Percentiles rank a stretch among this genome's conserved stretches.
Evolutionary conservation across 2,888 invertebrate species (phyloP).

Genomic region (Diarsia brunnea): DNA sequence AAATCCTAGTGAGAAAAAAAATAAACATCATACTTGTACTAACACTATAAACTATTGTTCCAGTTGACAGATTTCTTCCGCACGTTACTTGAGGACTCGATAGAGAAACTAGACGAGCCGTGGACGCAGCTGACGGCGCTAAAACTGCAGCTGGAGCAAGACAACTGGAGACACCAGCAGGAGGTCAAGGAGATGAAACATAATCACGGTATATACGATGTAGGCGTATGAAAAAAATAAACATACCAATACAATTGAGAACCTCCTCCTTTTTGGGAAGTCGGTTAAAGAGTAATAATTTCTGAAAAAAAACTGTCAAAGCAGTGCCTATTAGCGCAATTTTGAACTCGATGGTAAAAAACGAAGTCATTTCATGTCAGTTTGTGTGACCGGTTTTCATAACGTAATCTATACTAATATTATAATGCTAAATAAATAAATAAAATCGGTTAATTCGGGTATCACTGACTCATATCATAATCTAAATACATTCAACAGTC

Average conservation of each 20-base stretch:
- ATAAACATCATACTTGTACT: neutral
- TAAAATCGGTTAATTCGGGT: too few relatives aligned
- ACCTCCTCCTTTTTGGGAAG: too few relatives aligned
- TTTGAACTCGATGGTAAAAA: too few relatives aligned
- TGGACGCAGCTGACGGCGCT: slow-evolving; percentile 91
- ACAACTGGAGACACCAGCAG: slow-evolving; percentile 93
- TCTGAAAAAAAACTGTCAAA: neutral
- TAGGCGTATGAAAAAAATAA: too few relatives aligned
- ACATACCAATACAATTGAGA: too few relatives aligned
- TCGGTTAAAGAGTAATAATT: neutral
- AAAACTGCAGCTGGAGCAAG: slow-evolving; percentile 93
- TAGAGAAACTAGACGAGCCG: slow-evolving; percentile 91
- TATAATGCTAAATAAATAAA: too few relatives aligned
- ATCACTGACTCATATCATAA: too few relatives aligned
- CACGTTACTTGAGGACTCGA: slow-evolving; percentile 92
- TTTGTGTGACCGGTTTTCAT: too few relatives aligned
- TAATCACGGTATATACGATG: slow-evolving; percentile 90
- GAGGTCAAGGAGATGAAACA: slow-evolving; percentile 94
- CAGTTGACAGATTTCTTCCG: slow-evolving; percentile 93
- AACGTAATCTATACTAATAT: too few relatives aligned
- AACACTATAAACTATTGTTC: slow-evolving; percentile 10
- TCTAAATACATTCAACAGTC: too few relatives aligned
- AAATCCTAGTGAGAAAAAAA: neutral
- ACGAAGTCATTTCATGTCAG: too few relatives aligned
- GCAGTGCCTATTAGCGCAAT: too few relatives aligned